Evolutionary conservation across 1,140 invertebrate genomes (phyloP).

Genomic region (Yoshiicerus persimilis): DNA sequence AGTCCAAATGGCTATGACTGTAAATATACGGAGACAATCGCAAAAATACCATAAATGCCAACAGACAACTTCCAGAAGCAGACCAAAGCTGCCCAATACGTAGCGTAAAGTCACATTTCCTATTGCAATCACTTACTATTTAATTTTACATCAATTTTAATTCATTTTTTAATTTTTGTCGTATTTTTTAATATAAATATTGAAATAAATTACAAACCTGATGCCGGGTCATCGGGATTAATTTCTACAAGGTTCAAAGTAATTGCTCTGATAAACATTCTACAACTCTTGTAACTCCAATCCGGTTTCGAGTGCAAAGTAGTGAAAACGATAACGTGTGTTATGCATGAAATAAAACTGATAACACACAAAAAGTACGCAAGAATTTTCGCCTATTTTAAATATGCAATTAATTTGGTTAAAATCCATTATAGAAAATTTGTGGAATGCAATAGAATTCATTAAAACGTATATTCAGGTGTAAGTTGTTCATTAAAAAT

Average conservation of each 20-base stretch:
- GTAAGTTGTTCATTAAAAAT: not conserved
- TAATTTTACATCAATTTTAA: not conserved
- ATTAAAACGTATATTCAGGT: too few species aligned
- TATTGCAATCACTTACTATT: not conserved
- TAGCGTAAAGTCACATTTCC: not conserved
- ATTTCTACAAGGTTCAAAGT: not conserved
- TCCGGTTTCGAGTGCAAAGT: not conserved
- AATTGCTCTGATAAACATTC: not conserved
- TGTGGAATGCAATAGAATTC: too few species aligned
- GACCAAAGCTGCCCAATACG: not conserved
- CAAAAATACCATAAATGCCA: not conserved
- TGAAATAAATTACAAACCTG: not conserved
- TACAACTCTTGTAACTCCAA: not conserved
- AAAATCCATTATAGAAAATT: too few species aligned
- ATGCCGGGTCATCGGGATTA: not conserved
- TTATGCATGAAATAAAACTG: not conserved
- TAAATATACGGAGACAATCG: not conserved
- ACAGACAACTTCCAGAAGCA: not conserved
- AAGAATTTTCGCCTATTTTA: not conserved
- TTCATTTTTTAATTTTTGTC: not conserved
- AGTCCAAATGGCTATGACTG: not conserved
- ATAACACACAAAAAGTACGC: not conserved
- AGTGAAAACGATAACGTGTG: not conserved
- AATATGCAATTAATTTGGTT: too few species aligned
- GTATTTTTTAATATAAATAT: not conserved